Percentiles rank a stretch among this genome's conserved stretches.
Evolutionary conservation across 2,888 invertebrate genomes (phyloP).

Genomic region (Criorhina ranunculi): DNA sequence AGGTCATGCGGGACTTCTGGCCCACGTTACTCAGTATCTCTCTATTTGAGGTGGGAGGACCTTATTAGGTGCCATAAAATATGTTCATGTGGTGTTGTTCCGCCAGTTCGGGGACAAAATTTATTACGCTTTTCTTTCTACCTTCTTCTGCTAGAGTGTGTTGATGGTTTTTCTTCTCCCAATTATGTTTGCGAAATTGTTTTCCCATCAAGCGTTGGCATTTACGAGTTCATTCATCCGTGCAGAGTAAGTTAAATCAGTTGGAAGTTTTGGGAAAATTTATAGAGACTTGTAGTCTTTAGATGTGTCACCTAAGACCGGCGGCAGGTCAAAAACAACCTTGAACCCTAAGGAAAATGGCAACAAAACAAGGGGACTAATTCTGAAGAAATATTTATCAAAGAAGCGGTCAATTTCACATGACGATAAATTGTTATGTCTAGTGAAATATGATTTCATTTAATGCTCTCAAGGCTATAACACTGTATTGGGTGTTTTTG

Average conservation of each 20-base stretch:
- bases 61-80: conserved; percentile 40
- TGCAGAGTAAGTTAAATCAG: conserved; percentile 65
- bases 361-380: conserved; percentile 40
- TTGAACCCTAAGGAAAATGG: conserved; percentile 6
- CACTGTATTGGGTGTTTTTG: neutral
- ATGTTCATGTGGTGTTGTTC: conserved; percentile 26
- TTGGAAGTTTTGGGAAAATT: conserved; percentile 58
- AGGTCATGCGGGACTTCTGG: neutral
- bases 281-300: conserved; percentile 52
- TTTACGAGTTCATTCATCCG: conserved; percentile 55
- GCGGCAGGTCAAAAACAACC: conserved; percentile 5
- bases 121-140: conserved; percentile 13
- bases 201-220: conserved; percentile 59
- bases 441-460: conserved; percentile 64
- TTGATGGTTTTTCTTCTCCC: conserved; percentile 39
- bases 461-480: conserved; percentile 20
- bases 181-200: conserved; percentile 60
- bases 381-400: conserved; percentile 46
- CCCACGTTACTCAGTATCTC: conserved; percentile 5
- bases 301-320: conserved; percentile 8
- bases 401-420: conserved; percentile 61
- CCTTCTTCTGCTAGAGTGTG: neutral
- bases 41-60: conserved; percentile 13
- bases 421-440: conserved; percentile 52
- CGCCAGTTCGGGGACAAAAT: conserved; percentile 21